phyloP scores from a whole-genome alignment of 2,113 vertebrate species.

The Pundamilia nyererei region DNA sequence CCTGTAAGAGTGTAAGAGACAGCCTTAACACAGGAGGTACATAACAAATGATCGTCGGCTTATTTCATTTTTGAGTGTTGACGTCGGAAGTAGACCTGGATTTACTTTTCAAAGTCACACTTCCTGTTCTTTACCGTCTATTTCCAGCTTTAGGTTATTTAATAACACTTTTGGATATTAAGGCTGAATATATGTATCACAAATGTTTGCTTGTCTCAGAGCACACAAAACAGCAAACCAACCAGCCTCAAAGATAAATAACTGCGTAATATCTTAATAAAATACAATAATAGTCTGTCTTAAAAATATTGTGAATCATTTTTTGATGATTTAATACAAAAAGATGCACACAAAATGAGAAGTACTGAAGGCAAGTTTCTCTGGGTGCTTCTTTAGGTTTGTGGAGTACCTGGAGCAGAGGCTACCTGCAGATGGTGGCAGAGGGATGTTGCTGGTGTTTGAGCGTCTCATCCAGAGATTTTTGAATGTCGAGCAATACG shows the following conservation, averaged over 20 bases:
- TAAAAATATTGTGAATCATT: not conserved
- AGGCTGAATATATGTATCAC: not conserved
- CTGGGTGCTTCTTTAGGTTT: constrained; percentile 66
- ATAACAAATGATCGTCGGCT: not conserved
- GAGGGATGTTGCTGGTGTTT: constrained; percentile 62
- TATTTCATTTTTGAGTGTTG: not conserved
- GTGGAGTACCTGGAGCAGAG: constrained; percentile 72
- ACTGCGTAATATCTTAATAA: not conserved
- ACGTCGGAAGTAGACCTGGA: not conserved
- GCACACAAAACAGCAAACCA: not conserved
- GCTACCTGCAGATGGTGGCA: constrained; percentile 27
- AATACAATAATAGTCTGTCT: not conserved
- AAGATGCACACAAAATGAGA: not conserved
- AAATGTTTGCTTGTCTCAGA: not conserved
- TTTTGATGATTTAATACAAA: not conserved
- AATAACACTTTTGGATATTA: not conserved
- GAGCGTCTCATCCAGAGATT: constrained; percentile 79
- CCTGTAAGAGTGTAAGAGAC: not conserved
- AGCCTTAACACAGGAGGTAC: not conserved
- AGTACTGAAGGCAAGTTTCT: not conserved
- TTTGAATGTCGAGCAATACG: constrained; percentile 70
- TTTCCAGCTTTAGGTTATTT: not conserved
- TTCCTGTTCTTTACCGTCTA: not conserved
- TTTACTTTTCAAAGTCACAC: not conserved
- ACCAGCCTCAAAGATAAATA: not conserved